Evolutionary conservation across 2,113 vertebrate species (phyloP).

Genomic region (Ophthalmolycus amberensis): DNA sequence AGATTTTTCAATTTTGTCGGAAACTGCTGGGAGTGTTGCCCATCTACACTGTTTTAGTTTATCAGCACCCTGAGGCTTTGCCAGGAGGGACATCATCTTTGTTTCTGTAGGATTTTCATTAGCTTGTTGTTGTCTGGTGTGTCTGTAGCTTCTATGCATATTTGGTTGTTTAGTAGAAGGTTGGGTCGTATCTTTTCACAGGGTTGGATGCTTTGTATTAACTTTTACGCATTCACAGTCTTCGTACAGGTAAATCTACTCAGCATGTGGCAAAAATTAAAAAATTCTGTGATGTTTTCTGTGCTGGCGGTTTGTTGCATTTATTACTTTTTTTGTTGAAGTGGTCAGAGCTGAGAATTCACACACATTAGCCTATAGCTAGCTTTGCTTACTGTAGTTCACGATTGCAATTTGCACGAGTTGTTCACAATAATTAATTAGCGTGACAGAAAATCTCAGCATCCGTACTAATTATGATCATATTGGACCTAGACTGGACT

Average conservation of each 20-base stretch:
- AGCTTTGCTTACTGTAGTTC: not conserved
- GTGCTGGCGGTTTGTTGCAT: not conserved
- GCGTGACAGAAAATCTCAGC: too few species aligned
- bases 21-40: conserved; percentile 69
- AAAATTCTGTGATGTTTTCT: not conserved
- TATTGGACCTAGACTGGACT: too few species aligned
- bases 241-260: not conserved
- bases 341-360: not conserved
- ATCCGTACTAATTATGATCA: too few species aligned
- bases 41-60: conserved; percentile 58
- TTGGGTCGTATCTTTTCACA: not conserved
- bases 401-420: not conserved
- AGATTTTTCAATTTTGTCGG: conserved; percentile 64
- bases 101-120: conserved; percentile 51
- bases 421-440: not conserved
- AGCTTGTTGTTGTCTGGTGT: conserved; percentile 34
- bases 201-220: not conserved
- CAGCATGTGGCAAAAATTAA: not conserved
- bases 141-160: conserved; percentile 14
- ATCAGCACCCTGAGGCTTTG: conserved; percentile 55
- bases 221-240: not conserved
- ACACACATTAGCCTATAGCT: not conserved
- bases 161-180: not conserved
- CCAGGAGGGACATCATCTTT: conserved; percentile 50
- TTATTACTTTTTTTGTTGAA: not conserved